These are phyloP conservation scores for Zoroaster sp. DNA, from an alignment of 53 echinoderm and acorn worm genomes.

Conservation along the genomic window DNA sequence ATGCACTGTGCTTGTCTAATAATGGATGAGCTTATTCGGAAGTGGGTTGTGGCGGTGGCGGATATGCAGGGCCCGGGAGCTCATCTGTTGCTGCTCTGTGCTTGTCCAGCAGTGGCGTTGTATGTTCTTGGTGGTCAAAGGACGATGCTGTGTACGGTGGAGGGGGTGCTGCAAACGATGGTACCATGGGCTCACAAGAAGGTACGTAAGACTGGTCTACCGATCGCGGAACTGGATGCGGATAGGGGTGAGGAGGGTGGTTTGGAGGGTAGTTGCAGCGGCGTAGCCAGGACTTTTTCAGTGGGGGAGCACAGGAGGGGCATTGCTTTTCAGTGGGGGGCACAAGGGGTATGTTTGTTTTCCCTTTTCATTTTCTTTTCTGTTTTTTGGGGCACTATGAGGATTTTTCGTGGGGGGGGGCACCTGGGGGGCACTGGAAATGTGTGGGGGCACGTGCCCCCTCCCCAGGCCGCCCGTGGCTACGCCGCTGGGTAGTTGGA, in stretches of 20 bases:
- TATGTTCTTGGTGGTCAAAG: not conserved
- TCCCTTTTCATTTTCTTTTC: too few species aligned
- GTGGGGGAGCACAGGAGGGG: too few species aligned
- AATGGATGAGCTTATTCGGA: not conserved
- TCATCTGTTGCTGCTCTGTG: not conserved
- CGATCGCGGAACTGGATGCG: constrained; percentile 23
- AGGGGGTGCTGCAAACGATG: not conserved
- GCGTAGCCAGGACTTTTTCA: too few species aligned
- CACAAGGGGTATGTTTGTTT: too few species aligned
- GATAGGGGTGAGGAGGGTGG: constrained; percentile 29
- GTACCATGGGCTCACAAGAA: not conserved
- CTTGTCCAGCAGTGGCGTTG: constrained; percentile 13
- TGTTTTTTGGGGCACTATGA: too few species aligned
- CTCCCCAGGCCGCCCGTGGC: too few species aligned
- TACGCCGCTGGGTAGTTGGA: too few species aligned
- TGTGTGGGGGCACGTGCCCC: too few species aligned
- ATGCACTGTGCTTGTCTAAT: constrained; percentile 16
- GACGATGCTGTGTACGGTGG: constrained; percentile 20
- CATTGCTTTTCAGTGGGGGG: too few species aligned
- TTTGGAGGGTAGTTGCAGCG: constrained; percentile 39
- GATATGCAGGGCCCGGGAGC: not conserved
- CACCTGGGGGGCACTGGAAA: too few species aligned
- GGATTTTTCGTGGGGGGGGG: too few species aligned
- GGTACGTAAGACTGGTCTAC: not conserved
- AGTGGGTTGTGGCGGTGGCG: not conserved